These are phyloP conservation scores for Penaeus chinensis DNA, from an alignment of 1,140 invertebrate genomes.

Conservation along the genomic window DNA sequence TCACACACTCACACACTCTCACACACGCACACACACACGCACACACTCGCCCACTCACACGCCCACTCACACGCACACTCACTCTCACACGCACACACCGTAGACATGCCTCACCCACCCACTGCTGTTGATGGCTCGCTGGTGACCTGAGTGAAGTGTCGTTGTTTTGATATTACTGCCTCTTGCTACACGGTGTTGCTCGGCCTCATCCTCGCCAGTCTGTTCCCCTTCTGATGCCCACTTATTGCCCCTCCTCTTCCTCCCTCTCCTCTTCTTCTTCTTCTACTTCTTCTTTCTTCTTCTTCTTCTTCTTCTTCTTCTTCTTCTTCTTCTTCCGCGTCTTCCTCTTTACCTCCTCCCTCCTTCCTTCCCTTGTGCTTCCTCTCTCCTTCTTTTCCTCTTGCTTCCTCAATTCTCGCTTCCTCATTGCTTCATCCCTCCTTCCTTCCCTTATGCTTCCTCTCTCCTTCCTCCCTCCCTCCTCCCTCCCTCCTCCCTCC, in stretches of 20 bases:
- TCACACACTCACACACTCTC: background rate
- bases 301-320: background rate
- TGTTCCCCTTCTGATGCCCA: background rate
- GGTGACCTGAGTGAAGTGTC: no score
- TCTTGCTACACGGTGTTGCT: no score
- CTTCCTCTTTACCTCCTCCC: background rate
- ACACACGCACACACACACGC: background rate
- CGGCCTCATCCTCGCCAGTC: background rate
- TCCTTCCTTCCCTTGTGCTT: background rate
- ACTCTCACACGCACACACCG: background rate
- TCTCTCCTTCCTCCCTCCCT: background rate
- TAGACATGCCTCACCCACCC: background rate
- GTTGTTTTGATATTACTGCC: no score
- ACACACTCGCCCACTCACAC: background rate
- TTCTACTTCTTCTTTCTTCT: background rate
- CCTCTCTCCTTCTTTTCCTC: background rate
- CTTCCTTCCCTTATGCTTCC: background rate
- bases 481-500: background rate
- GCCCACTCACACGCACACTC: constrained; percentile 13
- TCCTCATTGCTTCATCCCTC: background rate
- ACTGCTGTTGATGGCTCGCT: constrained; percentile 1
- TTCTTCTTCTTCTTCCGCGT: background rate
- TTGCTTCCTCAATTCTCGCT: no score
- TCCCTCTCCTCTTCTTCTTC: background rate
- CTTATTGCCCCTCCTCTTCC: background rate